These are phyloP conservation scores for Sarcophaga subvicina DNA, from an alignment of 2,888 invertebrate genomes.

Conservation along the genomic window DNA sequence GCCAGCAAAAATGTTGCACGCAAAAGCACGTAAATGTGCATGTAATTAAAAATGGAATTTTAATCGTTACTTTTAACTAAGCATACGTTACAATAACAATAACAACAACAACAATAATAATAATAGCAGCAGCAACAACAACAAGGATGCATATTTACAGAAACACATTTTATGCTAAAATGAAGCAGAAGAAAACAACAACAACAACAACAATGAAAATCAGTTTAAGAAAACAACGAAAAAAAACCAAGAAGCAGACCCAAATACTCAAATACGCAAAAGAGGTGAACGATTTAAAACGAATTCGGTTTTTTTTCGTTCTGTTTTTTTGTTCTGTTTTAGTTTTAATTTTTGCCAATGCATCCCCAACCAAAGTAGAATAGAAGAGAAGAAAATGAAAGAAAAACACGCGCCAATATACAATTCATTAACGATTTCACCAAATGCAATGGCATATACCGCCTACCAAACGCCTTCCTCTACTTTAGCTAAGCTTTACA, in stretches of 20 bases:
- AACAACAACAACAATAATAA: conserved; percentile 69
- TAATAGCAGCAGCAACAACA: conserved; percentile 50
- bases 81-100: conserved; percentile 69
- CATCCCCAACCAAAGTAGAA: not conserved
- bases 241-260: not conserved
- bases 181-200: conserved; percentile 2
- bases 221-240: conserved; percentile 50
- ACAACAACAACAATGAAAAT: conserved; percentile 40
- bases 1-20: conserved; percentile 61
- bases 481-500: no score
- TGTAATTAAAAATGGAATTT: conserved; percentile 73
- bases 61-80: conserved; percentile 69
- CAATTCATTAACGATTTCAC: conserved; percentile 72
- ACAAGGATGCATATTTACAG: conserved; percentile 64
- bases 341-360: not conserved
- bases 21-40: conserved; percentile 69
- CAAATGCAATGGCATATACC: conserved; percentile 64
- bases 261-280: conserved; percentile 58
- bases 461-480: conserved; percentile 64
- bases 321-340: conserved; percentile 3
- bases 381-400: conserved; percentile 5
- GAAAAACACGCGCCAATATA: conserved; percentile 65
- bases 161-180: conserved; percentile 52
- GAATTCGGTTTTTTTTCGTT: not conserved
- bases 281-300: conserved; percentile 40